Base-by-base conservation (phyloP, 2,888 invertebrate species). In the Lacanobia wlatinum region DNA sequence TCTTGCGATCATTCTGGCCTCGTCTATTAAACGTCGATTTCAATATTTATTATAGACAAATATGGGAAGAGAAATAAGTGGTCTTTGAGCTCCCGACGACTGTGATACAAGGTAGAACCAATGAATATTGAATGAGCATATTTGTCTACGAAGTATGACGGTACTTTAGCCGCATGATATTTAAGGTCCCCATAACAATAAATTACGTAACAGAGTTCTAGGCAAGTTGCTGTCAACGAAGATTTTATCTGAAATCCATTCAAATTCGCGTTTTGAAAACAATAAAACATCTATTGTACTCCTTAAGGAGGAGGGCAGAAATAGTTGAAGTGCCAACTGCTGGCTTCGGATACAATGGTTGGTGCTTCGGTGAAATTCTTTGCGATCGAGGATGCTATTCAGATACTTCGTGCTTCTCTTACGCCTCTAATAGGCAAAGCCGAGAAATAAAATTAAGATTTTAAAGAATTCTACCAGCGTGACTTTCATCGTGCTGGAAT, bases 221-320 rank as follows among this genome's bases (percentile, higher is more conserved):
- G 77, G 74, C 70, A 85, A 76, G 70, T 84, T 71, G 86, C 89
- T 87, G 91, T 89, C 92, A 90, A 84, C 84, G 62, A 86, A 89
- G 93, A 94, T 94, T 87, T 86, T 90, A 94, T 94, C 94, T 84
- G 78, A 86, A 88, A 90, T 89, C 87, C 83, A 89, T 93, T 92
- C 89, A 90, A 92, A 92, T 92, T 88, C 88, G 85, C 86, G 85
- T 89, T 90, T 90, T 86, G 89, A 87, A 88, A 90, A 93, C 92
- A 92, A 91, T 92, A 91, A 87, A 91, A 87, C 86, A 84, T 74
- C 91, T 89, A 94, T 94, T 95, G 94, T 94, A 73, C 87, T 87
- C 89, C 88, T 87, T 90, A 89, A 88, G 90, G 87, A 88, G 87
- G 88, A 88, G 84, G 87, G 87, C 78, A 90, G 87, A 87, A 88